These are phyloP conservation scores for Varecia variegata DNA, from an alignment of 2,797 vertebrate genomes.

Conservation along the genomic window DNA sequence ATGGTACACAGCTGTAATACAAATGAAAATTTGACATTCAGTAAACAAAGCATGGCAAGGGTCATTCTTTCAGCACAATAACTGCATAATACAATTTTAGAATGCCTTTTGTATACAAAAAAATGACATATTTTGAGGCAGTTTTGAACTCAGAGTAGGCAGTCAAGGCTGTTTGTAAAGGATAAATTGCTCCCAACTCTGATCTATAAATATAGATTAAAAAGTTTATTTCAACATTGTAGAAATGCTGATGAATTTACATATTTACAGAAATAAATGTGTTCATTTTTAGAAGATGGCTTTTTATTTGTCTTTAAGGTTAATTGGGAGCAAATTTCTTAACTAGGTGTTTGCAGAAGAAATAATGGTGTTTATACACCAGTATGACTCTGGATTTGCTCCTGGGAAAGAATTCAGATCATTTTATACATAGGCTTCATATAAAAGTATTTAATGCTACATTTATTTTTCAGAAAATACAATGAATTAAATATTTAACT, in stretches of 20 bases:
- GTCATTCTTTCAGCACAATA: constrained; percentile 78
- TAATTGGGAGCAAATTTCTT: constrained; percentile 76
- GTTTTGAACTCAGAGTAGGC: constrained; percentile 77
- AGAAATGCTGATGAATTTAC: constrained; percentile 71
- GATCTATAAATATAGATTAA: constrained; percentile 53
- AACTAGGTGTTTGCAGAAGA: constrained; percentile 57
- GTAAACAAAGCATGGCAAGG: constrained; percentile 78
- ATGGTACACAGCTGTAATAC: constrained; percentile 76
- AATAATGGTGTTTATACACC: constrained; percentile 61
- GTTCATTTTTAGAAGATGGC: constrained; percentile 63
- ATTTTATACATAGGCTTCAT: constrained; percentile 31
- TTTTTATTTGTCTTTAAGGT: constrained; percentile 72
- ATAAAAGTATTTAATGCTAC: constrained; percentile 22
- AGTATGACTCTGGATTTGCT: constrained; percentile 50
- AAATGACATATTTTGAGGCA: constrained; percentile 73
- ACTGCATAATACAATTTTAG: constrained; percentile 79
- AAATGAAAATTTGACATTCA: constrained; percentile 79
- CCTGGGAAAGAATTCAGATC: constrained; percentile 57
- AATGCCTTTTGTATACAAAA: constrained; percentile 79
- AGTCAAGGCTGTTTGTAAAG: constrained; percentile 71
- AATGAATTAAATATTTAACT: constrained; percentile 35
- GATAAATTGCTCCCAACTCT: constrained; percentile 60
- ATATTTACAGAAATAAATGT: constrained; percentile 69
- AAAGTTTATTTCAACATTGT: constrained; percentile 64
- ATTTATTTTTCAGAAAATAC: constrained; percentile 43